A percentile compares a stretch with the other conserved stretches of the same genome.
Evolutionary conservation across 2,113 vertebrate genomes (phyloP).

Genomic region (Patagioenas fasciata): DNA sequence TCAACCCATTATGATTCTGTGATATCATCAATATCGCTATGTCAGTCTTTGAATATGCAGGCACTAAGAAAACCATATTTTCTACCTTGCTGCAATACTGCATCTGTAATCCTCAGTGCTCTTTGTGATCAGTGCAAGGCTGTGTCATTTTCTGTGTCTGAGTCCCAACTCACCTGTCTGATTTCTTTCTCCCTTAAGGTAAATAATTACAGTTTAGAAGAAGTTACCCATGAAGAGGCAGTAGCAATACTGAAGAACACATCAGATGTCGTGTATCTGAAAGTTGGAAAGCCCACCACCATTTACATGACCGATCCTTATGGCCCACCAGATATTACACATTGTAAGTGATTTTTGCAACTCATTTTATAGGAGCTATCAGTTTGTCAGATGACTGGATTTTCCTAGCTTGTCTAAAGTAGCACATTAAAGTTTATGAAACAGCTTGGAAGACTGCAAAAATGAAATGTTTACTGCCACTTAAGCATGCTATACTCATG

Average conservation of each 20-base stretch:
- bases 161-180: background rate
- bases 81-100: background rate
- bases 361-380: background rate
- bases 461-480: background rate
- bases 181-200: slow-evolving; percentile 77
- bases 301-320: slow-evolving; percentile 96
- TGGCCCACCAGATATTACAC: slow-evolving; percentile 94
- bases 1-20: background rate
- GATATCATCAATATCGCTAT: background rate
- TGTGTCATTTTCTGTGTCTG: background rate
- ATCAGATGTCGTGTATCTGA: slow-evolving; percentile 92
- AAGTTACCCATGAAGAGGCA: slow-evolving; percentile 96
- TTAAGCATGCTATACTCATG: background rate
- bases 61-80: background rate
- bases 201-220: slow-evolving; percentile 96
- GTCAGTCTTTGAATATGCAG: background rate
- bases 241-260: slow-evolving; percentile 97
- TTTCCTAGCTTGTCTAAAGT: background rate
- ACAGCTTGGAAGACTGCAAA: background rate
- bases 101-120: background rate
- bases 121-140: background rate
- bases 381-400: background rate
- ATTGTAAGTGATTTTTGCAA: slow-evolving; percentile 83
- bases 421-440: background rate
- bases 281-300: slow-evolving; percentile 94